phyloP scores from a whole-genome alignment of 2,888 invertebrate species.

The Tetramorium bicarinatum region DNA sequence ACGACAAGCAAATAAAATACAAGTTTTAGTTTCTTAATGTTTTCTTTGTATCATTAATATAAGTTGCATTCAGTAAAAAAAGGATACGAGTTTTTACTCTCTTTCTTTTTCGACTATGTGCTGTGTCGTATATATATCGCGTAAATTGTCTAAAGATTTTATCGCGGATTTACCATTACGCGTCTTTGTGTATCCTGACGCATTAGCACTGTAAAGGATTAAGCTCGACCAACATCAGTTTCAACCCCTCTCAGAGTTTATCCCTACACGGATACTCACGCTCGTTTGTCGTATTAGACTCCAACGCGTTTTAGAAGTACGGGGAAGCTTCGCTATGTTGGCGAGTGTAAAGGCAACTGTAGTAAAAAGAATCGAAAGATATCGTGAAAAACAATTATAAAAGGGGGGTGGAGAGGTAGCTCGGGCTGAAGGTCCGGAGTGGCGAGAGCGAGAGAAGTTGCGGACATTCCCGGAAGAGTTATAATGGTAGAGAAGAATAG shows the following conservation, averaged over 20 bases:
- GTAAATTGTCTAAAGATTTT: slow-evolving; percentile 42
- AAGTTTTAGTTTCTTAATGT: neutral
- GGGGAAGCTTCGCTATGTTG: slow-evolving; percentile 1
- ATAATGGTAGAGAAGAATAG: slow-evolving; percentile 75
- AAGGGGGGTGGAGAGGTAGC: neutral
- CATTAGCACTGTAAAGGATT: slow-evolving; percentile 43
- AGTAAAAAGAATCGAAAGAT: slow-evolving; percentile 60
- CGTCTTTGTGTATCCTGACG: slow-evolving; percentile 28
- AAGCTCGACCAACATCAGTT: slow-evolving; percentile 32
- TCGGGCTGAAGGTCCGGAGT: neutral
- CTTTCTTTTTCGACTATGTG: neutral
- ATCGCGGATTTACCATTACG: slow-evolving; percentile 28
- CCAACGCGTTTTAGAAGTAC: neutral
- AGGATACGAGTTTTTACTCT: neutral
- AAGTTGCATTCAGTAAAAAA: neutral
- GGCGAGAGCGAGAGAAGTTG: slow-evolving; percentile 41
- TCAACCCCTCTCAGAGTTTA: slow-evolving; percentile 22
- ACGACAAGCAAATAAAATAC: neutral
- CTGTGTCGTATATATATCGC: neutral
- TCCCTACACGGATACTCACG: neutral
- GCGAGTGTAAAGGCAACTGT: slow-evolving; percentile 25
- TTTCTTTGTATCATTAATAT: neutral
- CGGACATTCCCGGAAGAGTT: slow-evolving; percentile 72
- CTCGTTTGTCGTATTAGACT: slow-evolving; percentile 47
- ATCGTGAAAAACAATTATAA: slow-evolving; percentile 73